Evolutionary conservation across 2,888 invertebrate species (phyloP).

Genomic region (Andrena haemorrhoa): DNA sequence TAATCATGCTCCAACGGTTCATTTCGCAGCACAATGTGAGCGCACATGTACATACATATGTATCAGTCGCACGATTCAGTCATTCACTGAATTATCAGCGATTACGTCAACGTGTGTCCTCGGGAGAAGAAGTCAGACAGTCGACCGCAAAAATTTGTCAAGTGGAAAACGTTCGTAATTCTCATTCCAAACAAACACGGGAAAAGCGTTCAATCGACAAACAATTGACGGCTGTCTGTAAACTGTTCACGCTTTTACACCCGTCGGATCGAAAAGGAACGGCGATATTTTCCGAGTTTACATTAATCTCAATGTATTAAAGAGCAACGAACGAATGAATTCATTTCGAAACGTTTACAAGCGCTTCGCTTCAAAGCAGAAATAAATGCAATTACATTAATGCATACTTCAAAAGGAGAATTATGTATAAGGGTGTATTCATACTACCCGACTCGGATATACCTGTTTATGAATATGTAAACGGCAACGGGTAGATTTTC

Average conservation of each 20-base stretch:
- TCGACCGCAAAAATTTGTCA: neutral
- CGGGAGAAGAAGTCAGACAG: neutral
- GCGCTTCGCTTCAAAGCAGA: neutral
- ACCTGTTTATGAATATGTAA: slow-evolving; percentile 30
- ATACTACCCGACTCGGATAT: neutral
- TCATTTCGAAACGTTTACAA: neutral
- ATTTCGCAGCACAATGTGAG: slow-evolving; percentile 10
- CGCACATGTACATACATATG: neutral
- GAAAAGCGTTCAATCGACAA: neutral
- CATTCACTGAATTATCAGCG: slow-evolving; percentile 22
- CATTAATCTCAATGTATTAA: neutral
- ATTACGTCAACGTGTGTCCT: slow-evolving; percentile 25
- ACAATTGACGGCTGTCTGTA: neutral
- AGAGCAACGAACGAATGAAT: neutral
- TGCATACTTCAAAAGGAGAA: neutral
- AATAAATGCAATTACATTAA: slow-evolving; percentile 14
- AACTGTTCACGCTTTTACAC: neutral
- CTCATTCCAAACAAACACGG: neutral
- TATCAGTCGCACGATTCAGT: slow-evolving; percentile 3
- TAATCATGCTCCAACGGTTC: slow-evolving; percentile 10
- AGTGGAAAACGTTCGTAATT: neutral
- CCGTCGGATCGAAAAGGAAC: neutral
- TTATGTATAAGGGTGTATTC: slow-evolving; percentile 7
- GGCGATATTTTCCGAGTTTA: neutral
- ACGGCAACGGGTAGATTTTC: neutral